Base-by-base conservation (phyloP, 1,140 invertebrate species). In the Drosophila ficusphila region DNA sequence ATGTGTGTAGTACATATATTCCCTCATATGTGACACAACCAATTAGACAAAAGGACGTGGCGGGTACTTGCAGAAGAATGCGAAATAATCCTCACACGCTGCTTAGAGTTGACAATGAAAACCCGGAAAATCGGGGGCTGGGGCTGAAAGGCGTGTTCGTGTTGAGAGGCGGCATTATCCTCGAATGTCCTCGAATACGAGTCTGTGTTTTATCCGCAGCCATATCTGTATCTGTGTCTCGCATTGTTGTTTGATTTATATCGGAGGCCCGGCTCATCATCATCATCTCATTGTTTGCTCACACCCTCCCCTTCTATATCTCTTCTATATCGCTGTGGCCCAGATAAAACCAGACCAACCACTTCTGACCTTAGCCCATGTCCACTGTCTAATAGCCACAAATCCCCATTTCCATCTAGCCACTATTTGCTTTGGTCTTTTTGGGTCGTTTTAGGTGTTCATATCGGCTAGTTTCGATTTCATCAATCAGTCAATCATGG, bases 71-170 rank as follows among this genome's bases (percentile, higher is more conserved):
- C 44, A 52, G 36, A 72, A 64, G 79, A 86, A 86, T 85, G 72
- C 47, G 49, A 70, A 71, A 61, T 86, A 86, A 86, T 89, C 74
- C 81, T 86, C 86, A 71, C 86, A 86, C 85, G 69, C 76, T 90
- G 62, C 82, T 86, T 86, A 86, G 53, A 62, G 67, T 42, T 81
- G 72, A 76, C 76, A 85, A 85, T 83, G 71, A 61, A 67, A 19
- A 54, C 18, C 29, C 11, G 62, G 34, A 34, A 67, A 67, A 67
- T 21, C 41, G 5, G 42, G 36, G 58, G 54, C 19, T 19, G 36
- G 57, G 56, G 12, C 46, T 8, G 21, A 76, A 49, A 46, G 65
- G 57, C 81, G 67, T 79, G 71, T 68, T 52, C 70, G 47, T 73
- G 61, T 58, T 76, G 64, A 60, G 60, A 79, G 58, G 51, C 70